These are phyloP conservation scores for Serranus cabrilla DNA, from an alignment of 2,797 vertebrate genomes.

Conservation along the genomic window DNA sequence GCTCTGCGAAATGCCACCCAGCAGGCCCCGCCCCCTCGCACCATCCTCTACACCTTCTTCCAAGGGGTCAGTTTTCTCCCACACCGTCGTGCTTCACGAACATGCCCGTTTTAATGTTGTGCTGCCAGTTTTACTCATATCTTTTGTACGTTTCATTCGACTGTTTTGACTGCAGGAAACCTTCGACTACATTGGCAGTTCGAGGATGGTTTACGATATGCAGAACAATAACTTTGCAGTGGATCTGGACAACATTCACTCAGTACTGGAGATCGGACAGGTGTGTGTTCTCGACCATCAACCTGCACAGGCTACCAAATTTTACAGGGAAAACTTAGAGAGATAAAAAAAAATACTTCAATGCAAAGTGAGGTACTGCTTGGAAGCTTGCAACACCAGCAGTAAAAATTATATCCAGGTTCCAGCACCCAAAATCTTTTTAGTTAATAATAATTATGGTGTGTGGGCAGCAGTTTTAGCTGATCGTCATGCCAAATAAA, in stretches of 20 bases:
- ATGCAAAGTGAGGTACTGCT: not conserved
- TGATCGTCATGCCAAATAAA: too few relatives aligned
- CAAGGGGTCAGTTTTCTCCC: constrained; percentile 90
- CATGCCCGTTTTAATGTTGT: too few relatives aligned
- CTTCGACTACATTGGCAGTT: constrained; percentile 99
- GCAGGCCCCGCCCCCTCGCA: constrained; percentile 70
- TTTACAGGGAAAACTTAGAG: not conserved
- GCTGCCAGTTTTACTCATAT: not conserved
- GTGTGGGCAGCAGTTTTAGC: too few relatives aligned
- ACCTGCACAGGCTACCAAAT: not conserved
- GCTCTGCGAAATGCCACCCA: constrained; percentile 84
- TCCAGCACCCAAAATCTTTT: too few relatives aligned
- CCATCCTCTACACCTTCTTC: constrained; percentile 94
- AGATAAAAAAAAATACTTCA: not conserved
- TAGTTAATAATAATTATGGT: too few relatives aligned
- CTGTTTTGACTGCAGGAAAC: constrained; percentile 86
- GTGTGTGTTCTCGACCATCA: constrained; percentile 69
- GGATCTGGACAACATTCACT: constrained; percentile 91
- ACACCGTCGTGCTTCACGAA: not conserved
- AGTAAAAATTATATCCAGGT: not conserved
- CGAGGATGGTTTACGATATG: constrained; percentile 97
- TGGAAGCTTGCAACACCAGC: not conserved
- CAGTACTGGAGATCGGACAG: constrained; percentile 94
- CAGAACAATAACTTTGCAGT: constrained; percentile 88
- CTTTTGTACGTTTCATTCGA: not conserved